Percentiles rank a stretch among this genome's conserved stretches.
Conservation (phyloP, 2,113 vertebrate species). For the Melanostigma gelatinosum region DNA sequence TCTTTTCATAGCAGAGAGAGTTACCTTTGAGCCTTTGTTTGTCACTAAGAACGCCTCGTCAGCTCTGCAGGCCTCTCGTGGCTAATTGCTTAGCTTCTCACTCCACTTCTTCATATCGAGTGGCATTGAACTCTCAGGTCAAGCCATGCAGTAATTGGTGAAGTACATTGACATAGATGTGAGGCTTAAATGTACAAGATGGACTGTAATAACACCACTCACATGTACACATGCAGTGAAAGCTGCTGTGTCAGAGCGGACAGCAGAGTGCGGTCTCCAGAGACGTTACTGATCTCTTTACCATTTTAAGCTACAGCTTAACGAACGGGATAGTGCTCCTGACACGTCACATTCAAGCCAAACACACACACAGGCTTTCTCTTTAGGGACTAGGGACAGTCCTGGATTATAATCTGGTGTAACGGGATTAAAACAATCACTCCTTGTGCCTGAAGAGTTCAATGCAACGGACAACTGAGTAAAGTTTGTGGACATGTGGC, state of each 20-base stretch:
- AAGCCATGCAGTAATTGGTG: not conserved
- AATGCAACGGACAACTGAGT: not conserved
- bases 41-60: not conserved
- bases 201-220: not conserved
- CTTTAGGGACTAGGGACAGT: slow-evolving; percentile 31
- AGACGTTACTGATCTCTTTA: slow-evolving; percentile 74
- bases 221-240: slow-evolving; percentile 40
- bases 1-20: not conserved
- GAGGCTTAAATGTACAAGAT: not conserved
- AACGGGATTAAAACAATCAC: slow-evolving; percentile 20
- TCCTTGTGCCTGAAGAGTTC: slow-evolving; percentile 5
- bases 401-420: slow-evolving; percentile 18
- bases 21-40: slow-evolving; percentile 2
- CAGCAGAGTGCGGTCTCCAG: slow-evolving; percentile 66
- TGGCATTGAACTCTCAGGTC: slow-evolving; percentile 6
- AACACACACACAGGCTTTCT: slow-evolving; percentile 13
- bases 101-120: not conserved
- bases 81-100: not conserved
- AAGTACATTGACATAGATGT: slow-evolving; percentile 12
- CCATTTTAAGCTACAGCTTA: slow-evolving; percentile 79
- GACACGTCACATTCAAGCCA: slow-evolving; percentile 58
- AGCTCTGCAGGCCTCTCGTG: not conserved
- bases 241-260: slow-evolving; percentile 56
- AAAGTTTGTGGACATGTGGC: not conserved
- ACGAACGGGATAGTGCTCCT: slow-evolving; percentile 72